These are phyloP conservation scores for Orthosia incerta DNA, from an alignment of 2,888 invertebrate species.

Conservation along the genomic window DNA sequence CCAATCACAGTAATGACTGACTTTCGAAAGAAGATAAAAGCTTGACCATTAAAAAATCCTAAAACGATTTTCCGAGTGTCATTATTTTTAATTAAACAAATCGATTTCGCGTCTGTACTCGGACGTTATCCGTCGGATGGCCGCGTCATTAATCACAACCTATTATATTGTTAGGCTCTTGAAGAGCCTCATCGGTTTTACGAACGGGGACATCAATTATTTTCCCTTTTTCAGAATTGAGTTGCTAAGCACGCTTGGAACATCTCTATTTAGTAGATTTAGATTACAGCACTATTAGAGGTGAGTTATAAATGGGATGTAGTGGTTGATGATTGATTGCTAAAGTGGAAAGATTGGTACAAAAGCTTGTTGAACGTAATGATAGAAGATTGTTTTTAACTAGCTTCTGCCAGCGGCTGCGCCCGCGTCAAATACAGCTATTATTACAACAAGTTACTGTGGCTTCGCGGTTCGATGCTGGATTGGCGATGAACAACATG, in stretches of 20 bases:
- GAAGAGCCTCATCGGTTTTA: slow-evolving; percentile 59
- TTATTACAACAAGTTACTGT: no score
- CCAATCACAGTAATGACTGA: not conserved
- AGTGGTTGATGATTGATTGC: slow-evolving; percentile 17
- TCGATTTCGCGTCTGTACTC: slow-evolving; percentile 66
- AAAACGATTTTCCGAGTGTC: slow-evolving; percentile 47
- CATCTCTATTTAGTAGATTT: slow-evolving; percentile 27
- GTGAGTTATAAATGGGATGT: not conserved
- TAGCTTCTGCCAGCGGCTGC: not conserved
- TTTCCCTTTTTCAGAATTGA: slow-evolving; percentile 58
- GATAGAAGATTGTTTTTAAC: not conserved
- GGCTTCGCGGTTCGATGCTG: no score
- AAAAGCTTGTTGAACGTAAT: slow-evolving; percentile 1
- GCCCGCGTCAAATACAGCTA: no score
- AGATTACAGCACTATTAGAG: not conserved
- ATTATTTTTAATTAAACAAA: slow-evolving; percentile 79
- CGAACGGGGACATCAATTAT: slow-evolving; percentile 63
- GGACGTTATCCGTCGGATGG: slow-evolving; percentile 67
- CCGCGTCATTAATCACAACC: slow-evolving; percentile 74
- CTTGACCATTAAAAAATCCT: slow-evolving; percentile 18
- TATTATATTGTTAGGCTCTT: slow-evolving; percentile 63
- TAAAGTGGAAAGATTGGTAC: not conserved
- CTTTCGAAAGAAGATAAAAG: slow-evolving; percentile 17
- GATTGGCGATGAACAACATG: no score
- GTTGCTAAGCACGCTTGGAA: slow-evolving; percentile 29